These are phyloP conservation scores for Plectropomus leopardus DNA, from an alignment of 2,113 vertebrate species.

Conservation along the genomic window DNA sequence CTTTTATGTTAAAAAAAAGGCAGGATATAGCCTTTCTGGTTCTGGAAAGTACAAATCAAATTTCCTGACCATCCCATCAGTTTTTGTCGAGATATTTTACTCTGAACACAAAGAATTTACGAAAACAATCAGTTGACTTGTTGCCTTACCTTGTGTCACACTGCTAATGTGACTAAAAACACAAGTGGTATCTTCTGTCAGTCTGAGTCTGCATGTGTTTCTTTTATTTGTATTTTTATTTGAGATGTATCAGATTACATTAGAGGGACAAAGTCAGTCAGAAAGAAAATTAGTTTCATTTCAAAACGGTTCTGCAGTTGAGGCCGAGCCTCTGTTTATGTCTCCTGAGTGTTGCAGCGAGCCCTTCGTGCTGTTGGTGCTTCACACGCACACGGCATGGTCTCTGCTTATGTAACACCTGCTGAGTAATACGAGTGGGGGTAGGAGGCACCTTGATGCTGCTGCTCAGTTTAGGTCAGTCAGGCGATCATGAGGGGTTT, in stretches of 20 bases:
- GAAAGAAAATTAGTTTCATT: neutral
- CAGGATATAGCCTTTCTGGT: too few relatives aligned
- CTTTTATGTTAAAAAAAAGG: too few relatives aligned
- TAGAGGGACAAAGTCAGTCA: neutral
- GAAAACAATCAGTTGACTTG: too few relatives aligned
- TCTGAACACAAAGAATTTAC: too few relatives aligned
- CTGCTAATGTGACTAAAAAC: neutral
- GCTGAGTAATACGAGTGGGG: constrained; percentile 5
- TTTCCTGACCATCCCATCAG: too few relatives aligned
- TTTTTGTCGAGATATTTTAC: too few relatives aligned
- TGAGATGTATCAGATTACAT: neutral
- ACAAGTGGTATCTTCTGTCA: neutral
- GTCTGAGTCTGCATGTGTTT: neutral
- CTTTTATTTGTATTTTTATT: neutral
- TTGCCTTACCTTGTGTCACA: neutral
- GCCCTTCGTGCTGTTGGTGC: constrained; percentile 1
- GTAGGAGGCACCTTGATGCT: neutral
- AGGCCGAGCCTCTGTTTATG: constrained; percentile 4
- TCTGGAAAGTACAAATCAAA: too few relatives aligned
- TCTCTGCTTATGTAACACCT: constrained; percentile 27
- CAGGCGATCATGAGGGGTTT: constrained; percentile 1
- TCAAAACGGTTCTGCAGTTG: neutral
- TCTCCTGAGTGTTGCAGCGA: neutral
- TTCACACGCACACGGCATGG: neutral
- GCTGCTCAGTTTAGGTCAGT: constrained; percentile 5